Evolutionary conservation across 2,113 vertebrate species (phyloP), one percentile per base, ranked within the genome.

Genomic region (Myotis lucifugus): DNA sequence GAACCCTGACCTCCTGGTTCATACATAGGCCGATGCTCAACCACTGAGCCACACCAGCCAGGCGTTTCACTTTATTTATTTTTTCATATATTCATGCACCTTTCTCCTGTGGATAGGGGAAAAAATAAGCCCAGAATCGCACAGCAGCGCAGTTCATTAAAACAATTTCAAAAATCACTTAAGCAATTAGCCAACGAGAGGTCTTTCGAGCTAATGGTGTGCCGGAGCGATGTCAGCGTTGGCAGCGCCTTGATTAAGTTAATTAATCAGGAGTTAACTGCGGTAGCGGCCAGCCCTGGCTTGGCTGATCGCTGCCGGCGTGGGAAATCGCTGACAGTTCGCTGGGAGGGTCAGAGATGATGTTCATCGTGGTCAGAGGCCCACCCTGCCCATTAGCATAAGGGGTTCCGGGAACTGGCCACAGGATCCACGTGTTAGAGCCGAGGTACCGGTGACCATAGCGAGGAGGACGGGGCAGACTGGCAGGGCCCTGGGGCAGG

Each of bases 221-320:
- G 97, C 95, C 94, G 94, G 88, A 93, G 77, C 90, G 93, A 96
- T 98, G 97, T 96, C 94, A 94, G 96, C 95, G 95, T 76, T 96
- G 90, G 93, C 82, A 90, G 96, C 95, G 90, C 96, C 97, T 92
- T 70, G 93, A 96, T 96, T 97, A 97, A 95, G 96, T 95, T 96
- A 98, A 97, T 98, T 97, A 97, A 97, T 98, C 95, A 93, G 94
- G 66, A 88, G 91, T 96, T 98, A 98, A 96, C 74, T 95, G 87
- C 90, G 59, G 0, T 77, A 97, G 97, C 97, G 92, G 91, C 93
- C 93, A 95, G 64, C 42, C 92, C 90, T 88, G 83, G 93, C 70
- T 78, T 88, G 89, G 97, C 85, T 93, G 92, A 96, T 90, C 72
- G 50, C 88, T 89, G 64, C 85, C 92, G 73, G 92, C 82, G 34